Base-by-base conservation (phyloP, 2,888 invertebrate species). In the Ophioninae sp. region DNA sequence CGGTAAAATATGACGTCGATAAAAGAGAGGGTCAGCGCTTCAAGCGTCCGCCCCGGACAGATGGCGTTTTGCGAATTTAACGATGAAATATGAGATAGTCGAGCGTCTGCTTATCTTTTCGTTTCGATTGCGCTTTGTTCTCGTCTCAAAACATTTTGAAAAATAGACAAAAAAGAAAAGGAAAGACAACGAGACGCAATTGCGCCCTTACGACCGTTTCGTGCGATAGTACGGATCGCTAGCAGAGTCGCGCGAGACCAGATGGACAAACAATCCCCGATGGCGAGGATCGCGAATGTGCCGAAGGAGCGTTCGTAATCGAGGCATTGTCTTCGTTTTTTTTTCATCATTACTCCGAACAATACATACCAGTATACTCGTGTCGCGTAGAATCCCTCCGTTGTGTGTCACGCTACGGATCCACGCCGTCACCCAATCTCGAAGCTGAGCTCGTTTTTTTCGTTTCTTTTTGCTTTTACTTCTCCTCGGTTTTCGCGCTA, bases 111-210 rank as follows among this genome's bases (percentile, higher is more conserved):
- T 65, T 8, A 37, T 37, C 23, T 44, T 77, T 61, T 20, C 50
- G 23, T 21, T 59, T 30, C 59, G 50, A 64, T 74, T 80, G 76
- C 76, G 62, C 74, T 78, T 81, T 74, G 57, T 78, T 81, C 56
- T 50, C 21, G 56, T 67, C 72, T 81, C 81, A 76, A 82, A 82
- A 79, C 82, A 82, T 20, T 21, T 72, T 72, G 64, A 73, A 62
- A 59, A 17, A 81, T 20, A 23, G 50, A 23, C 65, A 76, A 70
- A 20, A 74, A 74, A 79, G 50, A 74, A 20, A 74, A 74, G 73
- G 50, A 74, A 41, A 69, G 70, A 50, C 10, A 75, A 65, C 20
- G 44, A 37, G 10, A 57, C 74, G 57, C 75, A 81, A 84, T 79
- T 81, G 57, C 77, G 69, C 75, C 67, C 64, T 44, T 56, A 61